Percentiles rank a stretch among this genome's conserved stretches.
phyloP scores from a whole-genome alignment of 2,888 invertebrate genomes.

The Endotricha flammealis region DNA sequence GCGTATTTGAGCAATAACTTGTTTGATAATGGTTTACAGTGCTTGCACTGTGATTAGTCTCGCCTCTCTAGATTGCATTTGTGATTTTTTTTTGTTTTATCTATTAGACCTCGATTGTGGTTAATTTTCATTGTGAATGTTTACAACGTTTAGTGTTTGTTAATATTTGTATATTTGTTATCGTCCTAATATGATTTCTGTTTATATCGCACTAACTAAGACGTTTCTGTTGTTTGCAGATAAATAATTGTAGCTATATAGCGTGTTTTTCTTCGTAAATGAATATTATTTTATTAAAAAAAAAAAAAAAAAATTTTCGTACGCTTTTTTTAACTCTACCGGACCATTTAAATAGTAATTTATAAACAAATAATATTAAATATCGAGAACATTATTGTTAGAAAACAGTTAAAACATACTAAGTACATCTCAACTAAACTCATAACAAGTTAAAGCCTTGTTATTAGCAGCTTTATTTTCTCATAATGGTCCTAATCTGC shows the following conservation, averaged over 20 bases:
- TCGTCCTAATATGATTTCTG: slow-evolving; percentile 2
- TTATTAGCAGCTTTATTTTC: slow-evolving; percentile 10
- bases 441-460: not conserved
- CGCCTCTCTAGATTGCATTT: slow-evolving; percentile 50
- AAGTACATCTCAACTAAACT: slow-evolving; percentile 5
- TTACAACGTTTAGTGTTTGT: slow-evolving; percentile 13
- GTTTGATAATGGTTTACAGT: slow-evolving; percentile 65
- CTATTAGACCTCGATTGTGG: slow-evolving; percentile 37
- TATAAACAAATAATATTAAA: too few relatives aligned
- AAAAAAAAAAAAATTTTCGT: too few relatives aligned
- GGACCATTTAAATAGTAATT: too few relatives aligned
- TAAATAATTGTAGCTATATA: too few relatives aligned
- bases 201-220: not conserved
- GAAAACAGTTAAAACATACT: too few relatives aligned
- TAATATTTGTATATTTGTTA: slow-evolving; percentile 13
- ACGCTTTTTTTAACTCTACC: too few relatives aligned
- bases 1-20: slow-evolving; percentile 73
- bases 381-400: too few relatives aligned
- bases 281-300: too few relatives aligned
- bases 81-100: slow-evolving; percentile 51
- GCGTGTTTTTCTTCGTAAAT: too few relatives aligned
- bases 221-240: not conserved
- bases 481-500: slow-evolving; percentile 21
- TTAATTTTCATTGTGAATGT: slow-evolving; percentile 29
- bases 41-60: slow-evolving; percentile 62